Evolutionary conservation across 2,113 vertebrate species (phyloP).

Genomic region (Paratilapia polleni): DNA sequence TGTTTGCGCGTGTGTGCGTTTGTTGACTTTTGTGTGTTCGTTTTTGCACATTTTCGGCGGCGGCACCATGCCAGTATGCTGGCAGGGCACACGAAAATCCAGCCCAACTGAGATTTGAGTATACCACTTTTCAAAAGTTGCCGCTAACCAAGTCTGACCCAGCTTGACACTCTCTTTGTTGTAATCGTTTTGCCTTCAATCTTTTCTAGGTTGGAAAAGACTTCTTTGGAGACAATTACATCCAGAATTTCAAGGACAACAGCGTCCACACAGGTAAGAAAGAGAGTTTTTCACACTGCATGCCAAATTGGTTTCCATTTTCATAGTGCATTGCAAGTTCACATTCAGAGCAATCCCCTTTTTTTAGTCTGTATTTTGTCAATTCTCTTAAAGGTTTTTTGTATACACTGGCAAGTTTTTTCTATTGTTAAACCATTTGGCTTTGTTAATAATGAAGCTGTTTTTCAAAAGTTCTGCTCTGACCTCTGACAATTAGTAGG

Average conservation of each 20-base stretch:
- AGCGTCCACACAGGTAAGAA: constrained; percentile 90
- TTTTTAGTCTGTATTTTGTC: constrained; percentile 19
- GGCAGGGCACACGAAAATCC: constrained; percentile 76
- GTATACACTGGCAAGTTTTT: neutral
- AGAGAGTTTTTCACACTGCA: neutral
- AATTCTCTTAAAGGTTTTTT: constrained; percentile 1
- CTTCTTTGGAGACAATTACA: constrained; percentile 95
- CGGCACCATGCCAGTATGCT: constrained; percentile 80
- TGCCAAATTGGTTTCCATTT: constrained; percentile 52
- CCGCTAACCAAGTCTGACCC: constrained; percentile 81
- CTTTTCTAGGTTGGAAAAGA: constrained; percentile 93
- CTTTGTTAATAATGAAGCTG: constrained; percentile 7
- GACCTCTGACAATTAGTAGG: neutral
- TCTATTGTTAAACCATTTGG: constrained; percentile 4
- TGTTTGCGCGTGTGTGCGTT: constrained; percentile 73
- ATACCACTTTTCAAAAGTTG: constrained; percentile 78
- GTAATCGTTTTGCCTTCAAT: constrained; percentile 74
- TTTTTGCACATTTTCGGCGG: constrained; percentile 69
- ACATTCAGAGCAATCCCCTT: constrained; percentile 4
- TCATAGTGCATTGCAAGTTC: constrained; percentile 21
- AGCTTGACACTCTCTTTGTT: constrained; percentile 71
- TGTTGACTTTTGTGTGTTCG: constrained; percentile 73
- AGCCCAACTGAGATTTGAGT: constrained; percentile 77
- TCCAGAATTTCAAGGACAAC: constrained; percentile 93
- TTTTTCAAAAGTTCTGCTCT: constrained; percentile 5